Conservation (phyloP, 2,113 vertebrate species). For the Chaetodon auriga region DNA sequence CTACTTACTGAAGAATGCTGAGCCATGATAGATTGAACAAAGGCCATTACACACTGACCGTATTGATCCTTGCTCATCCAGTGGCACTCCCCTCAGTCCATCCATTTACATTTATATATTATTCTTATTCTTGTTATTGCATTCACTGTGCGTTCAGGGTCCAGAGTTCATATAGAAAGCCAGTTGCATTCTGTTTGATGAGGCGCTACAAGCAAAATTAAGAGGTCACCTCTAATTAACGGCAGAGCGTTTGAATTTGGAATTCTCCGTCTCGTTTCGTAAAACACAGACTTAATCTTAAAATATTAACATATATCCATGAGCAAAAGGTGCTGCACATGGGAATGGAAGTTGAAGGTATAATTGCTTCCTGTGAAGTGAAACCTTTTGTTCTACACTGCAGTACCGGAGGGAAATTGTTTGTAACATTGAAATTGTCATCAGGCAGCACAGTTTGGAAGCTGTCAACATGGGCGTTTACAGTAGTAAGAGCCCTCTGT, state of each 20-base stretch:
- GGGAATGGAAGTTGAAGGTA: neutral
- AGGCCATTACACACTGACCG: neutral
- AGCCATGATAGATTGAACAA: slow-evolving; percentile 13
- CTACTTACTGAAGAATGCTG: neutral
- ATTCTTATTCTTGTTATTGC: neutral
- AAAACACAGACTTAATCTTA: neutral
- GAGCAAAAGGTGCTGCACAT: neutral
- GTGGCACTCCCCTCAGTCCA: neutral
- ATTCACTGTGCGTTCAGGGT: neutral
- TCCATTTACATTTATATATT: neutral
- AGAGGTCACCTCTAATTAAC: neutral
- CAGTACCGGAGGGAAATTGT: slow-evolving; percentile 13
- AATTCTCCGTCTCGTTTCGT: neutral
- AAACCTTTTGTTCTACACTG: neutral
- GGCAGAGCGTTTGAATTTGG: neutral
- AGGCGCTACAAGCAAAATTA: neutral
- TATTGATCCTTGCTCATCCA: neutral
- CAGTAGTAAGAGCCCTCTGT: slow-evolving; percentile 6
- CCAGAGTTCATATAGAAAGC: neutral
- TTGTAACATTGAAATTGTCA: slow-evolving; percentile 1
- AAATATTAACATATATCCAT: neutral
- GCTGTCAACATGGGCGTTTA: slow-evolving; percentile 13
- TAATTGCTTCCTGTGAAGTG: neutral
- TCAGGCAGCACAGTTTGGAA: slow-evolving; percentile 13
- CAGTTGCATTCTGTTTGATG: neutral